Base-by-base conservation (phyloP, 2,797 vertebrate genomes). In the Podarcis siculus region DNA sequence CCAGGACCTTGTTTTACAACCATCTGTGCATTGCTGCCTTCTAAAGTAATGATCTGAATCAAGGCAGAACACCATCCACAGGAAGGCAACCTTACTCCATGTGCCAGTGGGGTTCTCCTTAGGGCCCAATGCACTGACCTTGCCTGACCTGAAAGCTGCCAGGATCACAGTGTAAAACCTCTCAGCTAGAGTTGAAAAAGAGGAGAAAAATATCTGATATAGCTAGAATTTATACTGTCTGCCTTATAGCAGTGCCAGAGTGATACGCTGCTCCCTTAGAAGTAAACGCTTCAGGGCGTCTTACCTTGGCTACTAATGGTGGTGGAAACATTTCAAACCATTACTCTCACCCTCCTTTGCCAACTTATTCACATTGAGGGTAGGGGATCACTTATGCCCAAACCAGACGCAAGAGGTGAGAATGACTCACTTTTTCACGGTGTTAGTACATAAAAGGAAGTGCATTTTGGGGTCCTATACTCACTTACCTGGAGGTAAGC, bases 111-210 rank as follows among this genome's bases (percentile, higher is more conserved):
- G 73, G 86, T 87, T 88, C 75, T 84, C 88, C 93, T 89, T 86
- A 87, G 90, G 72, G 85, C 49, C 82, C 32, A 69, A 90, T 90
- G 86, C 87, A 87, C 82, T 91, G 93, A 95, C 94, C 93, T 94
- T 88, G 88, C 81, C 89, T 92, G 91, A 87, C 79, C 84, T 90
- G 92, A 87, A 91, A 93, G 87, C 82, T 89, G 83, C 89, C 88
- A 90, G 71, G 64, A 92, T 83, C 85, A 80, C 85, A 92, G 92
- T 78, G 89, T 92, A 93, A 64, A 94, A 88, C 0, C 87, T 90
- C 79, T 88, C 85, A 90, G 92, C 92, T 94, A 82, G 87, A 93
- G 89, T 93, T 90, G 91, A 94, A 82, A 83, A n/a, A 85, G 30
- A n/a, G 61, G 58, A 78, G 5, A n/a, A 23, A 87, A 91, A 93